Evolutionary conservation across 53 echinoderm and acorn worm species (phyloP), one percentile per base, ranked within the genome.

Genomic region (Zoroaster sp.): DNA sequence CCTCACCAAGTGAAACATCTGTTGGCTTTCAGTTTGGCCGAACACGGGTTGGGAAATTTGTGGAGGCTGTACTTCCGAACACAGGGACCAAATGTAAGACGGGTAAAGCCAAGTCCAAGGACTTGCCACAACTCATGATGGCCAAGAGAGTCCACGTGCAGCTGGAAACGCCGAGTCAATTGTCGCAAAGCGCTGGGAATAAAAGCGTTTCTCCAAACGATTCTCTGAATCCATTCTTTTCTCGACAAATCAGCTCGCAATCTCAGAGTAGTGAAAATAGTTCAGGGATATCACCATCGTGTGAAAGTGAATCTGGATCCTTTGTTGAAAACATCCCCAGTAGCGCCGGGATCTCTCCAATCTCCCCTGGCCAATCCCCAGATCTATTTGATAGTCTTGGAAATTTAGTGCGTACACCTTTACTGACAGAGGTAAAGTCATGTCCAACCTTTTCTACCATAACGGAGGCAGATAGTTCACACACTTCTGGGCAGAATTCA

Each of bases 271-370:
- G 97, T 89, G 97, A 97, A 41, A 91, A 91, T 32, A 96, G 96
- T 74, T 81, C 91, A 46, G 90, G 87, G 28, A 94, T 94, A 40
- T 96, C 96, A 53, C 96, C 96, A 13, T 90, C 94, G 20, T 65
- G 89, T 31, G 92, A 92, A 37, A 92, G 92, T 70, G 93, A 89
- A 59, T 67, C 83, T 4, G 92, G 94, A 32, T 94, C 94, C 0
- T 17, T 94, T n/a, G 89, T 74, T 36, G 85, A 90, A 15, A 92
- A 91, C 70, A 92, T 94, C 73, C 94, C 94, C 3, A 77, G 92
- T 3, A 93, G 93, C 77, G 92, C 94, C 15, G 96, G 96, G 33
- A 96, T 96, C 46, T 96, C 96, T 5, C 96, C 96, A 7, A 94
- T 94, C 68, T 87, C 88, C 39, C 80, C 94, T 4, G 74, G 80